Evolutionary conservation across 2,888 invertebrate genomes (phyloP).

Genomic region (Drosophila incognita): DNA sequence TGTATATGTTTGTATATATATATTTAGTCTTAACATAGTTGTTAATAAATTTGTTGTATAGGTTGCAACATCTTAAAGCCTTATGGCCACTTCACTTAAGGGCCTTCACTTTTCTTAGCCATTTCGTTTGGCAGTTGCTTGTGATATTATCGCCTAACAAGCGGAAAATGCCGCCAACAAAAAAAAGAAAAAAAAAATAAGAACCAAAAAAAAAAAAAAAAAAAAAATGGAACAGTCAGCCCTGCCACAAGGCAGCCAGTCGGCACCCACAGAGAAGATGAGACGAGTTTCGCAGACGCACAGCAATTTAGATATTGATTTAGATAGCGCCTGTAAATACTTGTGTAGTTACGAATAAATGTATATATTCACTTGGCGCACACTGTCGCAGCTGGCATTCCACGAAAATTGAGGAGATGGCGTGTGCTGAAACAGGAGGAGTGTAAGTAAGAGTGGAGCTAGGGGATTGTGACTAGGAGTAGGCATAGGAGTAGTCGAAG

Average conservation of each 20-base stretch:
- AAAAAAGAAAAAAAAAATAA: background rate
- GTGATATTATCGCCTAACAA: conserved; percentile 65
- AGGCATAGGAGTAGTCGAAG: background rate
- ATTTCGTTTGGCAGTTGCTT: conserved; percentile 37
- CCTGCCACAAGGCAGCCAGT: conserved; percentile 15
- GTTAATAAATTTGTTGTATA: conserved; percentile 2
- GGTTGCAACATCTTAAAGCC: conserved; percentile 27
- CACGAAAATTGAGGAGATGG: background rate
- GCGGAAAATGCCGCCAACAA: conserved; percentile 56
- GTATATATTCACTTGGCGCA: conserved; percentile 3
- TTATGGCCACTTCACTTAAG: conserved; percentile 30
- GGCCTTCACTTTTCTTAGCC: conserved; percentile 30
- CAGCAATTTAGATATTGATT: conserved; percentile 72
- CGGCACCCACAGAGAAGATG: background rate
- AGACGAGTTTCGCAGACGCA: conserved; percentile 31
- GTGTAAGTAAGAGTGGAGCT: too few species aligned
- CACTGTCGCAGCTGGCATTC: background rate
- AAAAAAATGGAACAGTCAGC: conserved; percentile 1
- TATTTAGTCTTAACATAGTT: background rate
- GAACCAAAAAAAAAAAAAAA: background rate
- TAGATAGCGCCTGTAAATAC: conserved; percentile 58
- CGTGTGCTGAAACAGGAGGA: background rate
- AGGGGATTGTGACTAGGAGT: background rate
- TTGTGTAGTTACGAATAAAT: conserved; percentile 34
- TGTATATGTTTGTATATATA: background rate